Evolutionary conservation across 2,113 vertebrate species (phyloP), one percentile per base, ranked within the genome.

Genomic region (Coptodon bakossiorum): DNA sequence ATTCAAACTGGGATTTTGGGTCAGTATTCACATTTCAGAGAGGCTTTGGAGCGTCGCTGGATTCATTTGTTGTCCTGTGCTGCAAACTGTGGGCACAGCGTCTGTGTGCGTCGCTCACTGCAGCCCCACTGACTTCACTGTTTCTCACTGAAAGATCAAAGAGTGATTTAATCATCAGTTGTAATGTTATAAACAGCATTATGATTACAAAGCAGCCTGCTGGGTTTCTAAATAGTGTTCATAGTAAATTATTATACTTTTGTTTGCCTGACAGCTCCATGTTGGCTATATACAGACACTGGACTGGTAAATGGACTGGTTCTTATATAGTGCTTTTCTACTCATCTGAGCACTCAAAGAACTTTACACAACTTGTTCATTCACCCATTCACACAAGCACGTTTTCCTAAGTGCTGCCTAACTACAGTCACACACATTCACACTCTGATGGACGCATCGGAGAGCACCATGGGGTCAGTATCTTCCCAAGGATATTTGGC

Each of bases 391-490:
- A 9, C 27, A 59, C 56, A 31, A 2, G 27, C 5, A 31, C 3
- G 10, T 61, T 61, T 61, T 10, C 57, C 8, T 0, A 31, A 31
- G 57, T 31, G 57, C 57, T 61, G 8, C 57, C 27, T 17, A 31
- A 31, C 3, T 61, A 0, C 29, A 31, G 31, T 0, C 57, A 61
- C 54, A 57, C 54, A 22, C 52, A 54, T 22, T 22, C n/a, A 22
- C n/a, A 27, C 52, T 6, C 22, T 57, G 54, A 27, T 27, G 54
- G 24, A 57, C 5, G 24, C 24, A 27, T 8, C 12, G 0, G 24
- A 57, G 54, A 57, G 54, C 12, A 0, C 13, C 43, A 16, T 45
- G 43, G 43, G 43, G 13, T 45, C 3, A 45, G 43, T 45, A 7
- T 45, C 43, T 45, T 0, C 6, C 24, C 54, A 57, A 7, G 54